phyloP scores from a whole-genome alignment of 2,888 invertebrate species.

The Synergus itoensis region DNA sequence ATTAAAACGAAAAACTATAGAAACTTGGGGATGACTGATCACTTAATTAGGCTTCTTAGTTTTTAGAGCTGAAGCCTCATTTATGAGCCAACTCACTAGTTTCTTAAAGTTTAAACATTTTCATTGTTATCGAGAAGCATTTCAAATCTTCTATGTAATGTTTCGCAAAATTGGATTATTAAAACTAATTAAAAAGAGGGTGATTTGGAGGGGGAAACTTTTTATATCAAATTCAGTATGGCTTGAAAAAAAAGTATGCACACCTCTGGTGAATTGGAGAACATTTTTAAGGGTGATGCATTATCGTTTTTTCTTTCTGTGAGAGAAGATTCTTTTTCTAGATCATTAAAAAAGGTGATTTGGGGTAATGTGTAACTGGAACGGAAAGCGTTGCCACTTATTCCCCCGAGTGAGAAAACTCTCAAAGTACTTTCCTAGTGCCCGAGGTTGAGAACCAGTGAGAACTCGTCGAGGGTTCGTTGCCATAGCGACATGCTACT shows the following conservation, averaged over 20 bases:
- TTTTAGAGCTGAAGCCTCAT: not conserved
- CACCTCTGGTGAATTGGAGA: not conserved
- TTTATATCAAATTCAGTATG: no score
- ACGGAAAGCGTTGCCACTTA: conserved; percentile 29
- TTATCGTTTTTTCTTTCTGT: not conserved
- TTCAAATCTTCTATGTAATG: not conserved
- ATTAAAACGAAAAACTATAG: conserved; percentile 18
- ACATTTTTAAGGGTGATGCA: not conserved
- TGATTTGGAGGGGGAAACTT: no score
- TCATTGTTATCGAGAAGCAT: not conserved
- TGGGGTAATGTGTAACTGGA: conserved; percentile 28
- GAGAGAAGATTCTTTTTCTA: conserved; percentile 3
- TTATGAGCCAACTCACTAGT: not conserved
- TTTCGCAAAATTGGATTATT: not conserved
- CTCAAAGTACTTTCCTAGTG: conserved; percentile 14
- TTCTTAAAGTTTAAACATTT: not conserved
- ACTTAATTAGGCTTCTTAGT: conserved; percentile 1
- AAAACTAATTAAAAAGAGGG: not conserved
- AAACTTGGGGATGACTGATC: not conserved
- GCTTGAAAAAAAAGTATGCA: no score
- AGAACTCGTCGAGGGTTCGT: conserved; percentile 53
- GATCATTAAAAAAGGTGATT: conserved; percentile 31
- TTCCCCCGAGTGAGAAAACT: conserved; percentile 24
- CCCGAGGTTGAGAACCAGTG: conserved; percentile 37
- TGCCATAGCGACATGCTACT: conserved; percentile 66